Evolutionary conservation across 1,140 invertebrate species (phyloP), one percentile per base, ranked within the genome.

Genomic region (Drosophila aff.): DNA sequence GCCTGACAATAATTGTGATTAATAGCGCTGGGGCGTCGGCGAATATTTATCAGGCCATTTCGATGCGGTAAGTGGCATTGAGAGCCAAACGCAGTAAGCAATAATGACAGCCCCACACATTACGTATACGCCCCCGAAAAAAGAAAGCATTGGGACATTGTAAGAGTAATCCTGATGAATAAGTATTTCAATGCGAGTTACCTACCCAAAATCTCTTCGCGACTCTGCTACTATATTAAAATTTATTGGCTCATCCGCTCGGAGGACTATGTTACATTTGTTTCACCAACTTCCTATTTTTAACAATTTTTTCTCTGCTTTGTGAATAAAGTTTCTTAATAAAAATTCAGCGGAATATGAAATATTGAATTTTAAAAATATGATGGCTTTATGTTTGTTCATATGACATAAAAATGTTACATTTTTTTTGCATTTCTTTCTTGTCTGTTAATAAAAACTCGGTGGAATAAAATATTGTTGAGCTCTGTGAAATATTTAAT

Each of bases 1-100:
- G 44, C 18, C 62, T 78, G 82, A 74, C 80, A 78, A 83, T 87
- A 83, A 89, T 83, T 81, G 84, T 89, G 77, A 87, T 87, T 81
- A 87, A 87, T 89, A 68, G 60, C 53, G 53, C 46, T 53, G 58
- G 64, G 43, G 66, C 66, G 74, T 78, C 47, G 68, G 75, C 75
- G 47, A 38, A 57, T 78, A 78, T 78, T 49, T 52, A 50, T 49
- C 46, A 63, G 49, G 55, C 23, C 72, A 52, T 44, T 55, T 46
- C 55, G 47, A 64, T 52, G 55, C 52, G 28, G 38, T 61, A 76
- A 60, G 47, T 65, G 44, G 46, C 66, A 60, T 66, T 59, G 28
- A 66, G 47, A 36, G 53, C 61, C 61, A 68, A 76, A 61, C 81
- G 52, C 74, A 71, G 43, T 53, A 71, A 64, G 43, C 58, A 71